Base-by-base conservation (phyloP, 2,797 vertebrate genomes). In the Argyrosomus regius region DNA sequence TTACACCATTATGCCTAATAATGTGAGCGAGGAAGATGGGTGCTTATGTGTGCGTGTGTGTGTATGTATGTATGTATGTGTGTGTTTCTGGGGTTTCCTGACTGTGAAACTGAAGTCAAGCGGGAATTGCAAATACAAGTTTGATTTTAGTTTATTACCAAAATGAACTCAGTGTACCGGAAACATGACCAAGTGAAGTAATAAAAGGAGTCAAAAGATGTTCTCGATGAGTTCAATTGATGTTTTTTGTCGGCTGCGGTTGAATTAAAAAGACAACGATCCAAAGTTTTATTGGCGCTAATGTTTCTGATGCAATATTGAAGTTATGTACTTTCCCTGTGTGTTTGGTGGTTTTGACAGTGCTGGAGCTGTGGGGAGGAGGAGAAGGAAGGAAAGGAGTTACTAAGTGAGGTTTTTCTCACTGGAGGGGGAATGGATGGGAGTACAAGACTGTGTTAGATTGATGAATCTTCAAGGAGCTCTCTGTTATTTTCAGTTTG, bases 1-100 rank as follows among this genome's bases (percentile, higher is more conserved):
- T 86, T 82, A 83, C 89, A 90, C 91, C 84, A 46, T 58, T 88
- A 86, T 91, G 88, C 89, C 92, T 92, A 84, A 79, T 59, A 84
- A 72, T 89, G 86, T 85, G 87, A 90, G 84, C 71, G 58, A 58
- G 75, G 57, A 75, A 69, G 70, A 35, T 16, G 35, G 65, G 14
- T 50, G 16, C 68, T 64, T 60, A 24, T 52, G 12, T 50, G 52
- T 66, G 35, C 58, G 16, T 56, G 3, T 49, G 6, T 45, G 9
- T 53, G 22, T 75, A 5, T 73, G 24, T 64, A 5, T 6, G 26
- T 66, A 17, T 50, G 26, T 52, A 3, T 61, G 13, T 78, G 39
- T 67, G 39, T 66, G 41, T 82, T 7, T 82, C 20, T 81, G 82
- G 39, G 58, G 35, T 39, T 9, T 85, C 80, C 73, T 83, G 87